Percentiles rank a stretch among this genome's conserved stretches.
These are phyloP conservation scores for Tetrax tetrax DNA, from an alignment of 2,113 vertebrate genomes.

Conservation along the genomic window DNA sequence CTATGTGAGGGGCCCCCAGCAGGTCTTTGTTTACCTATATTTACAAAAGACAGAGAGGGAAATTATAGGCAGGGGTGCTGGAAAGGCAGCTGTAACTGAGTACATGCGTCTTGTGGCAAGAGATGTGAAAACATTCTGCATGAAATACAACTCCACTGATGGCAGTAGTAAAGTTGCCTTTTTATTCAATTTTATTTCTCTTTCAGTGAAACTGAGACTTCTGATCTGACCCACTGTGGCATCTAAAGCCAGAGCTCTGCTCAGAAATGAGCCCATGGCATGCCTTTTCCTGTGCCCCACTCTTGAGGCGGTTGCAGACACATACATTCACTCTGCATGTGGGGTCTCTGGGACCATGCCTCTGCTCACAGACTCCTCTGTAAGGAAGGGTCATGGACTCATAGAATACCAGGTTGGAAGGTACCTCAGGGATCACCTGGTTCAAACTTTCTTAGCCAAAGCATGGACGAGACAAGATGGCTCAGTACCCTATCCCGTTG, in stretches of 20 bases:
- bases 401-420: too few species aligned
- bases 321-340: fast-evolving
- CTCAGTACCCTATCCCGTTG: too few species aligned
- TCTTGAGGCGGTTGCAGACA: fast-evolving
- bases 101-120: not conserved
- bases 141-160: not conserved
- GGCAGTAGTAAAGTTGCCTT: not conserved
- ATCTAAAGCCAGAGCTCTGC: not conserved
- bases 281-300: not conserved
- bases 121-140: not conserved
- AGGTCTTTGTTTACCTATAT: not conserved
- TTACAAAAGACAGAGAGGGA: not conserved
- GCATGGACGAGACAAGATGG: too few species aligned
- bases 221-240: not conserved
- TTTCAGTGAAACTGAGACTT: not conserved
- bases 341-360: not conserved
- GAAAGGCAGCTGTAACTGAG: not conserved
- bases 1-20: fast-evolving
- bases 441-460: too few species aligned
- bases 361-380: not conserved
- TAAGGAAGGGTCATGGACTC: not conserved
- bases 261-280: not conserved
- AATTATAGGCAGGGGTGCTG: not conserved
- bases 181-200: not conserved
- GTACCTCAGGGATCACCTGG: too few species aligned